A percentile compares a stretch with the other conserved stretches of the same genome.
phyloP scores from a whole-genome alignment of 2,797 vertebrate genomes.

The Clarias platycephalus region DNA sequence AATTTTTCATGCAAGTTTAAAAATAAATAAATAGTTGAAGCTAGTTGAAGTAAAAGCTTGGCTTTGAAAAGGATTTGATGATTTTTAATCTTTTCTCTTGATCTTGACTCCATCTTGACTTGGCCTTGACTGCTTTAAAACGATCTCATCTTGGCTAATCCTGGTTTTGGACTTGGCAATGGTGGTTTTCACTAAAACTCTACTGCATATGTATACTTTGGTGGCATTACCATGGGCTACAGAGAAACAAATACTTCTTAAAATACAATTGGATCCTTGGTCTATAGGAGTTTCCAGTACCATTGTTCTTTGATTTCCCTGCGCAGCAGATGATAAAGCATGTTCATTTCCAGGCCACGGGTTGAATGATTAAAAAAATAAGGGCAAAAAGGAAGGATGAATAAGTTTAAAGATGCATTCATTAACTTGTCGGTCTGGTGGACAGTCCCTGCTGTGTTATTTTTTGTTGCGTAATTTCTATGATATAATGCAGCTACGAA shows the following conservation, averaged over 20 bases:
- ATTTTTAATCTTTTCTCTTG: background rate
- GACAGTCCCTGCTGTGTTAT: background rate
- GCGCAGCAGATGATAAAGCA: background rate
- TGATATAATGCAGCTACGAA: background rate
- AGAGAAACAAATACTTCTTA: background rate
- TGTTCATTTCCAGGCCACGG: background rate
- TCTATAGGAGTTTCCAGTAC: background rate
- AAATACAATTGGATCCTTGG: background rate
- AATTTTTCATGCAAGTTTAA: too few relatives aligned
- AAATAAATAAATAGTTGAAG: background rate
- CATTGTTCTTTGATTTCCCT: background rate
- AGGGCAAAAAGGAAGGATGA: background rate
- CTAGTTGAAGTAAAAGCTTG: background rate
- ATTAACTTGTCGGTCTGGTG: background rate
- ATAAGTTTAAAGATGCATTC: background rate
- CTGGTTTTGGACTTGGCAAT: background rate
- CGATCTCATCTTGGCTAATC: background rate
- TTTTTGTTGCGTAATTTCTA: background rate
- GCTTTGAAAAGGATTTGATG: background rate
- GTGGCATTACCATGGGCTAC: background rate
- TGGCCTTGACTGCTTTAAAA: background rate
- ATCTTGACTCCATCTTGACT: background rate
- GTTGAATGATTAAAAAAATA: background rate
- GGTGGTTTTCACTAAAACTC: background rate
- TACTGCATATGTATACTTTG: too few relatives aligned